Base-by-base conservation (phyloP, 2,113 vertebrate genomes). In the Onychostoma macrolepis region DNA sequence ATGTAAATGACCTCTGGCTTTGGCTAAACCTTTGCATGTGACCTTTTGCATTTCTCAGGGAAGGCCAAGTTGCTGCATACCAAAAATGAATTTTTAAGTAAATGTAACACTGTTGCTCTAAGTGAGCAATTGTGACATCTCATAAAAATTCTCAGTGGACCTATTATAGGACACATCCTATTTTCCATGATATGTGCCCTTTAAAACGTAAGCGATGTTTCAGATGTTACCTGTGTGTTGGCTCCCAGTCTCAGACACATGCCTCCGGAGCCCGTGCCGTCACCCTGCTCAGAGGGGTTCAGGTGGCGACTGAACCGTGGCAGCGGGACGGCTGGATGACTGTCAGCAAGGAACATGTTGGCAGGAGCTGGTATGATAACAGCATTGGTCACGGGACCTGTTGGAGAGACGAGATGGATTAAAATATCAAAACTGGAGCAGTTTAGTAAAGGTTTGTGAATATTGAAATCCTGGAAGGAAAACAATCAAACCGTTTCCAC, bases 341-440 rank as follows among this genome's bases (percentile, higher is more conserved):
- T 96, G 0, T 99, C 98, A 0, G 97, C 95, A 72, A 96, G 95
- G 45, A 99, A 94, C 98, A 99, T 99, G 94, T 97, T 96, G 6
- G 96, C 93, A 0, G 97, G 97, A 0, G 97, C 97, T 38, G 97
- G 92, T 69, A 94, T 91, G 50, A 99, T 97, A 92, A 95, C 75
- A 2, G 96, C 97, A 0, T 98, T 99, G 2, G 97, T 99, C 83
- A 99, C 95, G 0, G 97, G 97, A 71, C 98, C 98, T 99, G 89
- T 0, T 19, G 75, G 4, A 33, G 0, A 43, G 7, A 85, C 13
- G 45, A 61, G 21, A 58, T 10, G 9, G 5, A 38, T 56, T n/a
- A 56, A 71, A 41, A 24, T 15, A 24, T 50, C 26, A 50, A 71
- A 38, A 71, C 8, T 21, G 4, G 2, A 6, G 28, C 65, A 69